Conservation (phyloP, 2,888 invertebrate genomes). For the Dasypolia templi region DNA sequence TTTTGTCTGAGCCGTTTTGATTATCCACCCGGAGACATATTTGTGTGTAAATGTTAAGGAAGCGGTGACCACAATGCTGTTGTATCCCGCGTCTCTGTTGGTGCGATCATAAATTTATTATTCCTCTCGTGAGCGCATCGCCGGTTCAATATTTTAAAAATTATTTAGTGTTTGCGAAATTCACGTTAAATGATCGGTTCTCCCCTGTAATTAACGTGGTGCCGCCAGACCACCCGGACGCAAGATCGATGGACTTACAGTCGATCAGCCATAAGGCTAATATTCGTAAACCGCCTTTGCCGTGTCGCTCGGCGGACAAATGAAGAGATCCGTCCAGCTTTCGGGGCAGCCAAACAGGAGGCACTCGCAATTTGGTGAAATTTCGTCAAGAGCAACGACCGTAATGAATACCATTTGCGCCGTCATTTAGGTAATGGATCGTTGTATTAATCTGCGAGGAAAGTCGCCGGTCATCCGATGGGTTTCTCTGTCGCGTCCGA, state of each 20-base stretch:
- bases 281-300: conserved; percentile 82
- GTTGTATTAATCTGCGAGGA: conserved; percentile 68
- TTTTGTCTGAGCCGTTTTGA: conserved; percentile 66
- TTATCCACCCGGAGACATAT: conserved; percentile 48
- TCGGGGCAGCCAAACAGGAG: conserved; percentile 58
- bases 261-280: conserved; percentile 82
- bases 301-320: conserved; percentile 79
- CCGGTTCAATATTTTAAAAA: conserved; percentile 83
- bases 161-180: conserved; percentile 88
- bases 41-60: conserved; percentile 58
- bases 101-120: conserved; percentile 84
- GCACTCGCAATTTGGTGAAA: conserved; percentile 77
- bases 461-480: conserved; percentile 32
- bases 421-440: conserved; percentile 82
- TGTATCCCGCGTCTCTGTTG: conserved; percentile 65
- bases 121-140: conserved; percentile 85
- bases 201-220: conserved; percentile 87
- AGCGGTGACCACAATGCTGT: conserved; percentile 53
- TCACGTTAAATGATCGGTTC: conserved; percentile 87
- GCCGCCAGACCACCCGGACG: conserved; percentile 85
- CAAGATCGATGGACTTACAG: conserved; percentile 84
- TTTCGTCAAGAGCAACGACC: conserved; percentile 77
- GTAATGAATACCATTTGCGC: conserved; percentile 81
- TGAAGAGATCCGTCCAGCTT: conserved; percentile 81
- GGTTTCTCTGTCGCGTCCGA: conserved; percentile 22